Evolutionary conservation across 2,888 invertebrate species (phyloP), one percentile per base, ranked within the genome.

Genomic region (Thymelicus lineola): DNA sequence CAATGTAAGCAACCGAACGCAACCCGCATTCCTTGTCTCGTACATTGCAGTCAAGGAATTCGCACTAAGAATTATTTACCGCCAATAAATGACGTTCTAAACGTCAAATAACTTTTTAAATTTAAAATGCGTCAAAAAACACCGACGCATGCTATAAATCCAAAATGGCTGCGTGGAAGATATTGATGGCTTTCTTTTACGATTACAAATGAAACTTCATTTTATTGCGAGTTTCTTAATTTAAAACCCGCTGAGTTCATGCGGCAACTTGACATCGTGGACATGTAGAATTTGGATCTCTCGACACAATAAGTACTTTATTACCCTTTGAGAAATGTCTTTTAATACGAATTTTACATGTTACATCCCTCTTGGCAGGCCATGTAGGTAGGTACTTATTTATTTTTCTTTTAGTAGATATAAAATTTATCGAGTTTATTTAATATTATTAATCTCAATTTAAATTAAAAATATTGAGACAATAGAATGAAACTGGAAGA

Each of bases 111-210:
- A 82, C 76, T 78, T 80, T 83, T 84, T 82, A 77, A 80, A 80
- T 79, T 80, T 78, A 77, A 76, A 79, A 81, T 79, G 74, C 74
- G 79, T 80, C 81, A 80, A 79, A 81, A 78, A 75, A 78, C 75
- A 76, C 80, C 80, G 79, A 77, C 73, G 73, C 72, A 72, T 72
- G 77, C 82, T 80, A 82, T 88, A 90, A 91, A 87, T 81, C 76
- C 81, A 81, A 82, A 86, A 85, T 83, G 82, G 81, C 75, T 79
- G 60, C 59, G 64, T 70, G 70, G 53, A 73, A 71, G 76, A 81
- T 81, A 86, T 87, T 88, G 87, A 89, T 86, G 87, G 83, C 87
- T 86, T 86, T 87, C 82, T 87, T 89, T 90, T 86, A 89, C 86
- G 87, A 88, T 85, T 82, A 79, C 82, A 74, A 76, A 79, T 79